Conservation (phyloP, 2,113 vertebrate species). For the Lophochroa leadbeateri region DNA sequence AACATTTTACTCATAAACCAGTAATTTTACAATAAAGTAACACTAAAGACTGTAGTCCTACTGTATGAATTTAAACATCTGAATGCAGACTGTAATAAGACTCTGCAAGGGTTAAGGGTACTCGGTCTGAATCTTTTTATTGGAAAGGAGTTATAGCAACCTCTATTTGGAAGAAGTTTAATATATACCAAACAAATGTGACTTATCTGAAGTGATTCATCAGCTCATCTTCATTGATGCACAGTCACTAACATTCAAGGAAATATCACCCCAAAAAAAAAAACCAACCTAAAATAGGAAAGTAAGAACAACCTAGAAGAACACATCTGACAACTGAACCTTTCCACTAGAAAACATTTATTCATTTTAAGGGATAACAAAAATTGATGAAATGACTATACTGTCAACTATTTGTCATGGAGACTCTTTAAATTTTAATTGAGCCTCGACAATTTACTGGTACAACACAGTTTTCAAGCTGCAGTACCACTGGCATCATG, state of each 20-base stretch:
- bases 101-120: background rate
- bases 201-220: background rate
- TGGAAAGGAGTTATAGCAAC: background rate
- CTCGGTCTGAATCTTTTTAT: background rate
- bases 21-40: background rate
- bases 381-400: background rate
- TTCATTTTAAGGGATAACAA: background rate
- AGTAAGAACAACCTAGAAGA: background rate
- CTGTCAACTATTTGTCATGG: background rate
- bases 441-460: background rate
- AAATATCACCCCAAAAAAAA: background rate
- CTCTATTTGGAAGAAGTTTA: background rate
- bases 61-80: background rate
- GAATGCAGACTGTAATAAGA: background rate
- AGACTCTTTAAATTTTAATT: background rate
- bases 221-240: background rate
- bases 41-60: background rate
- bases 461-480: background rate
- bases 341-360: background rate
- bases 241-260: background rate
- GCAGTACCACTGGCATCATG: background rate
- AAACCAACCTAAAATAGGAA: background rate
- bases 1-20: background rate
- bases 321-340: background rate
- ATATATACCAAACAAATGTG: background rate